phyloP scores from a whole-genome alignment of 2,888 invertebrate genomes.

The Monopis laevigella region DNA sequence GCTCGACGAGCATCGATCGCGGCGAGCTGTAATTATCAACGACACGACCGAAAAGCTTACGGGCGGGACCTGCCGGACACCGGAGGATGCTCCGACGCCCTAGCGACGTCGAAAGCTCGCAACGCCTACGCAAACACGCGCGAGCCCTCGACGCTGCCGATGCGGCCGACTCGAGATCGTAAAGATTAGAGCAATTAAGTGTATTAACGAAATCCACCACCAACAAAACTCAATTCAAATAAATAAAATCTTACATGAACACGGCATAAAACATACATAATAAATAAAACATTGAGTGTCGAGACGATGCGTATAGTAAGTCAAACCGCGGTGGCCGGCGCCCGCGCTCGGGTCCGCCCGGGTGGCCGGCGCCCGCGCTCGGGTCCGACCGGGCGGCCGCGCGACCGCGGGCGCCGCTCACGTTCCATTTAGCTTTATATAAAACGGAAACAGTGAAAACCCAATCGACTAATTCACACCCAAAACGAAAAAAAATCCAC shows the following conservation, averaged over 20 bases:
- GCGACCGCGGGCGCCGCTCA: conserved; percentile 9
- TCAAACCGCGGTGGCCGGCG: conserved; percentile 56
- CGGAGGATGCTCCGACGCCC: not conserved
- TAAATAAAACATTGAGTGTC: conserved; percentile 61
- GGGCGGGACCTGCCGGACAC: conserved; percentile 14
- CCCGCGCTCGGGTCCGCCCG: conserved; percentile 34
- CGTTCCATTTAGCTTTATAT: conserved; percentile 15
- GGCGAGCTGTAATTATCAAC: conserved; percentile 17
- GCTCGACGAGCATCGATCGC: conserved; percentile 36
- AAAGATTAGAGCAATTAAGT: conserved; percentile 49
- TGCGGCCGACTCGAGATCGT: conserved; percentile 12
- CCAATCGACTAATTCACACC: conserved; percentile 68
- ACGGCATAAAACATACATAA: conserved; percentile 61
- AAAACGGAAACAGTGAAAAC: conserved; percentile 67
- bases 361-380: conserved; percentile 50
- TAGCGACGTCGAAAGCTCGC: conserved; percentile 33
- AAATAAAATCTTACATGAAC: conserved; percentile 66
- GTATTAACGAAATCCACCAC: conserved; percentile 68
- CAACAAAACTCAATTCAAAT: conserved; percentile 65
- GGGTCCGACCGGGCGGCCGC: conserved; percentile 20
- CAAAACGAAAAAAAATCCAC: conserved; percentile 67
- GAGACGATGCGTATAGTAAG: conserved; percentile 54
- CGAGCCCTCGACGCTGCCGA: conserved; percentile 29
- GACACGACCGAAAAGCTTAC: conserved; percentile 13
- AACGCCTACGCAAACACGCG: conserved; percentile 51